These are phyloP conservation scores for Pantherophis alleghaniensis DNA, from an alignment of 2,797 vertebrate species.

Conservation along the genomic window DNA sequence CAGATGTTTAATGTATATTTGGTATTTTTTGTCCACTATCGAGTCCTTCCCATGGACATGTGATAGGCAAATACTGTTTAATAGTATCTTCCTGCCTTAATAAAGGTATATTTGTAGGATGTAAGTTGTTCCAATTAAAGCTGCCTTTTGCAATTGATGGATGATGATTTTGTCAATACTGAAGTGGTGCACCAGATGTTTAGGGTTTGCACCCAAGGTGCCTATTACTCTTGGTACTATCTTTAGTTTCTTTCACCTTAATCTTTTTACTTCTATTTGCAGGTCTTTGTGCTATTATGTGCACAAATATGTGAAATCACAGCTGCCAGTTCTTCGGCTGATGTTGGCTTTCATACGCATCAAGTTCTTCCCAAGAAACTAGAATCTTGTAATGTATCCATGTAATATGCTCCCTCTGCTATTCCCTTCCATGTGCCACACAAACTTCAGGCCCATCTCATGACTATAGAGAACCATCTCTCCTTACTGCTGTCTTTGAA, in stretches of 20 bases:
- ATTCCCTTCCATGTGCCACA: neutral
- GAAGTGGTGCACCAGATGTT: neutral
- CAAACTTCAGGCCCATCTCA: neutral
- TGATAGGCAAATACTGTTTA: neutral
- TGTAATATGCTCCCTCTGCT: neutral
- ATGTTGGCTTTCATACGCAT: neutral
- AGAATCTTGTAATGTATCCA: neutral
- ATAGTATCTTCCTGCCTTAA: neutral
- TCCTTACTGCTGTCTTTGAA: neutral
- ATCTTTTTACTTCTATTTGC: neutral
- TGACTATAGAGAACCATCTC: neutral
- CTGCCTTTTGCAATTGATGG: neutral
- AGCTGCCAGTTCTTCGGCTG: neutral
- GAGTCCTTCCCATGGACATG: neutral
- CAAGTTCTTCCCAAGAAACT: neutral
- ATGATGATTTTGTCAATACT: neutral
- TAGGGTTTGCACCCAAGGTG: neutral
- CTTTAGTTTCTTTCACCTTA: neutral
- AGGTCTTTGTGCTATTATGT: neutral
- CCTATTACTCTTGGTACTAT: neutral
- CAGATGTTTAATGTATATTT: neutral
- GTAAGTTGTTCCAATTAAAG: neutral
- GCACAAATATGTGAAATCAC: neutral
- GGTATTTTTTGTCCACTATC: neutral
- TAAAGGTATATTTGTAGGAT: neutral